A percentile compares a stretch with the other conserved stretches of the same genome.
These are phyloP conservation scores for Limnephilus lunatus DNA, from an alignment of 2,888 invertebrate species.

Conservation along the genomic window DNA sequence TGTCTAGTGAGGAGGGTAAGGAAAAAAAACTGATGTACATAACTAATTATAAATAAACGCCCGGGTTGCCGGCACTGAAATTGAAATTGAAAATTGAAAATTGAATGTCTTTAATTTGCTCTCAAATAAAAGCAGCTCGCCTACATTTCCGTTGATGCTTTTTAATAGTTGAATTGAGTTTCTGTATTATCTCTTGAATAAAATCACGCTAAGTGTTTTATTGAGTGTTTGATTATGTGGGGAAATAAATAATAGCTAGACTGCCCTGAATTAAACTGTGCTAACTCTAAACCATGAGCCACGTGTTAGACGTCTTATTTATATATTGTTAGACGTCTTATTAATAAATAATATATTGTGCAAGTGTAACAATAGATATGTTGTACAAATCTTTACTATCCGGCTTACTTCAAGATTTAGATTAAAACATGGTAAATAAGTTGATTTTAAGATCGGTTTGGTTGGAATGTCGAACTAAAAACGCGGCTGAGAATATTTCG, in stretches of 20 bases:
- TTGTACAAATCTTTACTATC: no score
- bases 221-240: not conserved
- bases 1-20: no score
- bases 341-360: not conserved
- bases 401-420: no score
- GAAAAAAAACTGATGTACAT: no score
- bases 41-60: no score
- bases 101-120: not conserved
- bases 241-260: not conserved
- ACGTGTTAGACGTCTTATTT: not conserved
- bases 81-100: no score
- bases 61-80: no score
- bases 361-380: no score
- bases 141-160: not conserved
- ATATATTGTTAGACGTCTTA: not conserved
- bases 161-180: not conserved
- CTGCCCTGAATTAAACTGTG: not conserved
- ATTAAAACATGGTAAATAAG: no score
- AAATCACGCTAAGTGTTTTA: not conserved
- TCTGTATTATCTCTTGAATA: not conserved
- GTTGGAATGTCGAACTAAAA: no score
- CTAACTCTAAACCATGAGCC: not conserved
- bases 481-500: no score
- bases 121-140: not conserved
- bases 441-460: no score